Base-by-base conservation (phyloP, 2,797 vertebrate species). In the Cephalopachus bancanus region DNA sequence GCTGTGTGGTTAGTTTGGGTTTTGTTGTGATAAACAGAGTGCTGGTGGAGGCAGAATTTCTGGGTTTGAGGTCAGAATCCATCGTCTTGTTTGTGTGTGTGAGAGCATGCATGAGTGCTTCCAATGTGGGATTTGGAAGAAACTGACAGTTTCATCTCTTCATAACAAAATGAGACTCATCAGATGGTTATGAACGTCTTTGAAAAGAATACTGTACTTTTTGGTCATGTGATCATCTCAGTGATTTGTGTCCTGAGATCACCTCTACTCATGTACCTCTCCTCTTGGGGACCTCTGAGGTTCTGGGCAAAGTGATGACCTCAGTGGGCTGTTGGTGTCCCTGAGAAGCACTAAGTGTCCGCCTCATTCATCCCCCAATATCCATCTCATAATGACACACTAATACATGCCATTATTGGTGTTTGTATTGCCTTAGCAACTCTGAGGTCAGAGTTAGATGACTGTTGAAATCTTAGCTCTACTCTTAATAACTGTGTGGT, bases 321-420 rank as follows among this genome's bases (percentile, higher is more conserved):
- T 15, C 17, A 44, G 17, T 83, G 69, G 14, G 19, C 3, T 24
- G 15, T 60, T 7, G 64, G 3, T 10, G 1, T 19, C 24, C 28
- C 44, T n/a, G 16, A 10, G 8, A 78, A 76, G 49, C n/a, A 7
- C 57, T 10, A 3, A 65, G 24, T 10, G 19, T 8, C 22, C 28
- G 55, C 49, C 26, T 19, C 1, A 0, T 19, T 22, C 0, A 0
- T 17, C 17, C n/a, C 57, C 57, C 28, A n/a, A n/a, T 28, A 14
- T 2, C 7, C 5, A 0, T 53, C 71, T 44, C 7, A 2, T 9
- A 7, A 15, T 15, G 64, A 59, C 5, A 2, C 1, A 1, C 16
- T 20, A 7, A 22, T 0, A 3, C 1, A 0, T 15, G 51, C 26
- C 37, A 5, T 33, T 7, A 7, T 6, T 15, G 15, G 6, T n/a